Evolutionary conservation across 1,140 invertebrate species (phyloP).

Genomic region (Macrotrachela quadricornifera): DNA sequence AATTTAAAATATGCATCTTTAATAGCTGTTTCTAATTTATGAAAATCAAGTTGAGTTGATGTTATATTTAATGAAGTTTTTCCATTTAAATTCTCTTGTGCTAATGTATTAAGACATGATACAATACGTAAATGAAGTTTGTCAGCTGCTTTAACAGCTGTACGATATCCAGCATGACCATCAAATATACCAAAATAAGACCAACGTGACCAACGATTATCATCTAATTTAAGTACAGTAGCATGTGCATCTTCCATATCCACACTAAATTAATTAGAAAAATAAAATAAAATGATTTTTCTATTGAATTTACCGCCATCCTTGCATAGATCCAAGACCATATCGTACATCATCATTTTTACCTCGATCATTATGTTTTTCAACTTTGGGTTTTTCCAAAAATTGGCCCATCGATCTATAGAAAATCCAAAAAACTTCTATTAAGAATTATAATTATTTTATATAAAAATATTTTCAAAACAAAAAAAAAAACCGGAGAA

Average conservation of each 20-base stretch:
- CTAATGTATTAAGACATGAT: neutral
- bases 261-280: slow-evolving; percentile 34
- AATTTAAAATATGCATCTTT: too few species aligned
- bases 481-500: too few species aligned
- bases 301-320: slow-evolving; percentile 46
- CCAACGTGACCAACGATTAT: slow-evolving; percentile 56
- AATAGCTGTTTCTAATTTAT: too few species aligned
- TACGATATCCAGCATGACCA: slow-evolving; percentile 78
- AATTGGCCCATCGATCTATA: slow-evolving; percentile 66
- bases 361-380: slow-evolving; percentile 73
- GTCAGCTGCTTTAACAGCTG: slow-evolving; percentile 79
- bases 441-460: too few species aligned
- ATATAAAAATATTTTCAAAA: too few species aligned
- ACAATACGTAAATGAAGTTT: slow-evolving; percentile 37
- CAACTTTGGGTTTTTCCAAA: slow-evolving; percentile 93
- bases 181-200: slow-evolving; percentile 98
- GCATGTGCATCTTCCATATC: slow-evolving; percentile 86
- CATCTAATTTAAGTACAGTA: slow-evolving; percentile 37
- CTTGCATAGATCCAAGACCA: slow-evolving; percentile 83
- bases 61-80: neutral
- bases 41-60: too few species aligned
- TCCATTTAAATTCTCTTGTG: neutral
- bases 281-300: too few species aligned
- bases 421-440: too few species aligned
- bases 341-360: slow-evolving; percentile 62